Conservation (phyloP, 1,140 invertebrate species). For the Drosophila elegans region DNA sequence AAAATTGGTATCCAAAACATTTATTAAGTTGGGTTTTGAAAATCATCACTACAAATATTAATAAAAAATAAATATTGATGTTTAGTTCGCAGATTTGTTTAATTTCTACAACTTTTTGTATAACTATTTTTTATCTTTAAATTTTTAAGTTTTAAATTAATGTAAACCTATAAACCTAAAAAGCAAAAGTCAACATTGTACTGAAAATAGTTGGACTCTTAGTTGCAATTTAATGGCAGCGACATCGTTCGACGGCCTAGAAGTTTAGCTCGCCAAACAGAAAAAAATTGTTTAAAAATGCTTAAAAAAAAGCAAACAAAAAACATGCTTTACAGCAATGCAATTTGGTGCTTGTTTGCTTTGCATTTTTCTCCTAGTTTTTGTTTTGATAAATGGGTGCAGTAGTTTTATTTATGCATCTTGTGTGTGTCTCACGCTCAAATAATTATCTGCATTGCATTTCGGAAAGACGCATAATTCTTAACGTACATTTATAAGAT, state of each 20-base stretch:
- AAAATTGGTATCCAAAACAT: too few species aligned
- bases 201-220: neutral
- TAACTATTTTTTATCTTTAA: too few species aligned
- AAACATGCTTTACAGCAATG: conserved; percentile 39
- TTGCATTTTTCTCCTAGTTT: conserved; percentile 14
- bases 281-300: conserved; percentile 32
- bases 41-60: too few species aligned
- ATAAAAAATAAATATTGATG: too few species aligned
- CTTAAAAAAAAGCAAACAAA: conserved; percentile 39
- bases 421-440: conserved; percentile 31
- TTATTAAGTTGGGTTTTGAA: too few species aligned
- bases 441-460: conserved; percentile 52
- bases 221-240: conserved; percentile 6
- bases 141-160: too few species aligned
- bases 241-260: conserved; percentile 29
- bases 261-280: conserved; percentile 29
- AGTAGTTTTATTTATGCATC: conserved; percentile 48
- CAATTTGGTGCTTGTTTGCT: conserved; percentile 40
- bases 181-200: too few species aligned
- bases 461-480: conserved; percentile 20
- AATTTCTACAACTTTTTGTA: too few species aligned
- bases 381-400: conserved; percentile 46
- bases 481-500: conserved; percentile 1
- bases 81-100: too few species aligned
- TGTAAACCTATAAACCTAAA: too few species aligned